Evolutionary conservation across 2,797 vertebrate genomes (phyloP).

Genomic region (Lutjanus campechanus): DNA sequence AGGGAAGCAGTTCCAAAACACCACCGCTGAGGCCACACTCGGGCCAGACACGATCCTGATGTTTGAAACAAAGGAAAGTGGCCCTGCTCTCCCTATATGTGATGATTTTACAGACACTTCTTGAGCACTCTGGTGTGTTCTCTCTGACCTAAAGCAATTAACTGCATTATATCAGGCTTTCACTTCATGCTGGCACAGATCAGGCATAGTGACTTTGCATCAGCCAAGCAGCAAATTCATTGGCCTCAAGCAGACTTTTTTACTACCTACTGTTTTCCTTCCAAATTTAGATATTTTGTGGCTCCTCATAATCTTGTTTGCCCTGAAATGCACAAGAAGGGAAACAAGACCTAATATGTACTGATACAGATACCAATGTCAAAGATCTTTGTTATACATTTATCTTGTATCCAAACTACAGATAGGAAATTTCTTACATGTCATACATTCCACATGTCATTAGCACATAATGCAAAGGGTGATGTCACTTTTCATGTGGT

Average conservation of each 20-base stretch:
- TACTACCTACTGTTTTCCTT: conserved; percentile 33
- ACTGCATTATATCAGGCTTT: conserved; percentile 47
- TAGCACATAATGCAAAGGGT: neutral
- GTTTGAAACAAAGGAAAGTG: neutral
- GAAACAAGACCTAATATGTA: neutral
- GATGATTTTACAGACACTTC: conserved; percentile 16
- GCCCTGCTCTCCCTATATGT: neutral
- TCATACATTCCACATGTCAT: neutral
- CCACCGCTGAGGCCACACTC: neutral
- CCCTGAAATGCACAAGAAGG: conserved; percentile 15
- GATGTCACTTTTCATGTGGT: neutral
- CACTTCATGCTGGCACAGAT: conserved; percentile 53
- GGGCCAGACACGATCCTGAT: conserved; percentile 7
- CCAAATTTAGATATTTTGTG: conserved; percentile 32
- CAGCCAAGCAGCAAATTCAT: conserved; percentile 50
- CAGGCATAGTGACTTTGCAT: conserved; percentile 46
- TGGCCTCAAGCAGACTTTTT: conserved; percentile 40
- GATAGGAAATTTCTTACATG: neutral
- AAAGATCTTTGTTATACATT: neutral
- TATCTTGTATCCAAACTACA: neutral
- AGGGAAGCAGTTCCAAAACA: neutral
- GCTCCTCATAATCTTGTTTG: conserved; percentile 1
- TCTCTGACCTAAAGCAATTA: conserved; percentile 56
- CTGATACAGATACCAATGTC: neutral
- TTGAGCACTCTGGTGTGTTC: conserved; percentile 26